Percentiles rank a stretch among this genome's conserved stretches.
phyloP scores from a whole-genome alignment of 2,888 invertebrate genomes.

The Macrophya alboannulata region DNA sequence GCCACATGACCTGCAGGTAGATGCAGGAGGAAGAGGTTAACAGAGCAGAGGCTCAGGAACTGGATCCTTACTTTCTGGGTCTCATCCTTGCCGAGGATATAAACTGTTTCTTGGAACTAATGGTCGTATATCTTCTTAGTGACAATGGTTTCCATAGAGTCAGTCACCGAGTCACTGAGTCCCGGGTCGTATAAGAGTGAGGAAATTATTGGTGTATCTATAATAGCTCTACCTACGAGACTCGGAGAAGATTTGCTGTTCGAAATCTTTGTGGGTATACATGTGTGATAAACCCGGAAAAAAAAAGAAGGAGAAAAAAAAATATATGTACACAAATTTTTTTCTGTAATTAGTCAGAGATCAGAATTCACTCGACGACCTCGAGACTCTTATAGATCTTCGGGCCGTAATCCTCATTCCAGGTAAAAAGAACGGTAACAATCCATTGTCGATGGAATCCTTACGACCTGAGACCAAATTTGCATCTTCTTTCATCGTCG shows the following conservation, averaged over 20 bases:
- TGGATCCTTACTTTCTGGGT: conserved; percentile 19
- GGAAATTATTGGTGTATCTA: conserved; percentile 37
- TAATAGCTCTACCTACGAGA: neutral
- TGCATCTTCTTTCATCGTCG: conserved; percentile 5
- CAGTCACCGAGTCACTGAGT: conserved; percentile 76
- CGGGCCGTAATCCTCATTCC: neutral
- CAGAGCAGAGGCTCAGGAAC: conserved; percentile 21
- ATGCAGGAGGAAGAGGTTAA: conserved; percentile 19
- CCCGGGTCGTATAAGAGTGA: conserved; percentile 3
- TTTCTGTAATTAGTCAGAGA: neutral
- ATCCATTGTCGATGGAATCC: neutral
- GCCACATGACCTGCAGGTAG: conserved; percentile 28
- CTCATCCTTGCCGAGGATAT: conserved; percentile 73
- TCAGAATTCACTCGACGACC: neutral
- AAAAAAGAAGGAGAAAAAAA: neutral
- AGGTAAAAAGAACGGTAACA: conserved; percentile 22
- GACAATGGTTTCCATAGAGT: conserved; percentile 75
- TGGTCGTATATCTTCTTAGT: conserved; percentile 78
- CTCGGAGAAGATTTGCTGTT: neutral
- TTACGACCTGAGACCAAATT: conserved; percentile 7
- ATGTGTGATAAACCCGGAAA: neutral
- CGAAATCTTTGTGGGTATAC: neutral
- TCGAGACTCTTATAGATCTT: neutral
- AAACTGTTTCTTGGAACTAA: conserved; percentile 78
- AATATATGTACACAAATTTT: neutral